A percentile compares a stretch with the other conserved stretches of the same genome.
phyloP scores from a whole-genome alignment of 30 jellyfish, hydroid and myxozoan genomes.

The Hydractinia echinata region DNA sequence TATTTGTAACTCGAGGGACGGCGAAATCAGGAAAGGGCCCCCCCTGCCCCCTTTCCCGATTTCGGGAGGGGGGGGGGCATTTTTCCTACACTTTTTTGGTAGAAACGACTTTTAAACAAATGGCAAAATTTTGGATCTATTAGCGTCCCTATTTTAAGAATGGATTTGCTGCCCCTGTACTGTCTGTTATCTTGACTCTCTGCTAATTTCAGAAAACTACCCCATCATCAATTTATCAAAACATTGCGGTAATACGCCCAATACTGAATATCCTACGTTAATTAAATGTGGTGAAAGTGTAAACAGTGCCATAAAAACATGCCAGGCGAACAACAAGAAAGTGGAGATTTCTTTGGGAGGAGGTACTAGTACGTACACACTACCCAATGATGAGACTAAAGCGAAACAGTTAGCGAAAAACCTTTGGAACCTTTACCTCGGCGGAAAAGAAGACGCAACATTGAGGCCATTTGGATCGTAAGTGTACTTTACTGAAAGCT shows the following conservation, averaged over 20 bases:
- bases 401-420: constrained; percentile 55
- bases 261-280: constrained; percentile 62
- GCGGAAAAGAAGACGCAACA: constrained; percentile 43
- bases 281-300: constrained; percentile 49
- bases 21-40: too few species aligned
- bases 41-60: too few species aligned
- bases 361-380: constrained; percentile 62
- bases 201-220: constrained; percentile 52
- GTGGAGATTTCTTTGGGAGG: constrained; percentile 86
- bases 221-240: constrained; percentile 83
- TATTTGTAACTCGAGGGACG: too few species aligned
- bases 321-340: constrained; percentile 66
- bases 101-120: too few species aligned
- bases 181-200: background rate
- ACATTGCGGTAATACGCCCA: constrained; percentile 75
- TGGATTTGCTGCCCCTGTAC: too few species aligned
- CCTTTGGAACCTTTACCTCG: constrained; percentile 76
- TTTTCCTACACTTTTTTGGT: too few species aligned
- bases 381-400: constrained; percentile 51
- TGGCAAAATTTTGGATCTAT: too few species aligned
- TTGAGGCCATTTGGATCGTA: constrained; percentile 87
- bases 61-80: too few species aligned
- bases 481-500: background rate
- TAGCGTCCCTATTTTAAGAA: too few species aligned
- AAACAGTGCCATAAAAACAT: constrained; percentile 53